These are phyloP conservation scores for Holacanthella duospinosa DNA, from an alignment of 2,888 invertebrate species.

Conservation along the genomic window DNA sequence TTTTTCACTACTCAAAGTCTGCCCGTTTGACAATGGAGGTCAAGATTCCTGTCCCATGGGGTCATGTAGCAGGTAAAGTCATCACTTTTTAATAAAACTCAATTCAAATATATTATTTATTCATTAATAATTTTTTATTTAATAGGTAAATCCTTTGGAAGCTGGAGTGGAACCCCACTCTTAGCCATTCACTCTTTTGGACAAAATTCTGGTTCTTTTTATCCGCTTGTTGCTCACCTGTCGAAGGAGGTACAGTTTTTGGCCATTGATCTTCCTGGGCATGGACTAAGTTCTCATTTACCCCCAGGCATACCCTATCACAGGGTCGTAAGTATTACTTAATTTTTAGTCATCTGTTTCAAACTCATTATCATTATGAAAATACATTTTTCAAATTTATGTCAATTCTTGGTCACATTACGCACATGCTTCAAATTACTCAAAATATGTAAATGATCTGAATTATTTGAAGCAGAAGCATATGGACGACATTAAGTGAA, in stretches of 20 bases:
- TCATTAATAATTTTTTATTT: too few species aligned
- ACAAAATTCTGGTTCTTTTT: not conserved
- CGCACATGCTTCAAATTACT: too few species aligned
- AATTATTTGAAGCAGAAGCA: too few species aligned
- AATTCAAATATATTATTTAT: not conserved
- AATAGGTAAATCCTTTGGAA: not conserved
- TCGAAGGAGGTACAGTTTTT: not conserved
- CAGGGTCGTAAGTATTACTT: not conserved
- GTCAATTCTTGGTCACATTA: too few species aligned
- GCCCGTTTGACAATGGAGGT: not conserved
- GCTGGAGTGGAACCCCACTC: not conserved
- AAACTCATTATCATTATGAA: too few species aligned
- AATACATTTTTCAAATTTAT: too few species aligned
- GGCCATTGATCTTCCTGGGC: not conserved
- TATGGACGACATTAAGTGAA: too few species aligned
- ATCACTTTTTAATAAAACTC: not conserved
- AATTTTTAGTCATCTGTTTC: too few species aligned
- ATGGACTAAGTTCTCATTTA: not conserved
- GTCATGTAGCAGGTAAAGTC: not conserved
- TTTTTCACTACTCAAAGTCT: too few species aligned
- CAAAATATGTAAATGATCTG: too few species aligned
- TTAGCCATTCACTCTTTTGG: not conserved
- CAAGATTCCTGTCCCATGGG: constrained; percentile 1
- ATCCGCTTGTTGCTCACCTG: not conserved
- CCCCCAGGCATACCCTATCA: not conserved